Conservation (phyloP, 2,888 invertebrate genomes). For the Volucella inanis region DNA sequence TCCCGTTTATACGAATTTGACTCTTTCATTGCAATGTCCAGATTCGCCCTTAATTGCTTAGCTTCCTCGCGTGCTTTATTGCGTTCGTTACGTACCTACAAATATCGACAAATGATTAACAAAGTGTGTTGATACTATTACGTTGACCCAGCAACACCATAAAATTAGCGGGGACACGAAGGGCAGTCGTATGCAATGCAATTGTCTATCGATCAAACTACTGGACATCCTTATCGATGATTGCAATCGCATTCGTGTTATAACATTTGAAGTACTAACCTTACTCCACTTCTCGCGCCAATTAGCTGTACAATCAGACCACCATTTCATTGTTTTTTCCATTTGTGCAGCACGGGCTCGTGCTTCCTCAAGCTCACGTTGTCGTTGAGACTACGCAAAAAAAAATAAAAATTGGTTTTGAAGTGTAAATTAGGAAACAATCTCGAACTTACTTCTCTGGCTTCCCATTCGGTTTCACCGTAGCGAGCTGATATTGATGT, state of each 20-base stretch:
- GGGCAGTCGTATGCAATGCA: conserved; percentile 13
- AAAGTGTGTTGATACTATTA: conserved; percentile 27
- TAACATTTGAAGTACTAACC: conserved; percentile 81
- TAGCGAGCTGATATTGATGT: conserved; percentile 78
- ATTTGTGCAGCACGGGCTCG: conserved; percentile 97
- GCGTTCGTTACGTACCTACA: conserved; percentile 91
- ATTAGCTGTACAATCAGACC: conserved; percentile 98
- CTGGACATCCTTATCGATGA: conserved; percentile 55
- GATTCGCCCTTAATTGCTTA: conserved; percentile 90
- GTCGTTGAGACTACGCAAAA: conserved; percentile 81
- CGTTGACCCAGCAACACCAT: conserved; percentile 63
- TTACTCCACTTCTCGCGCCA: conserved; percentile 98
- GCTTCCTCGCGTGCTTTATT: conserved; percentile 96
- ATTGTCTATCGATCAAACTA: conserved; percentile 68
- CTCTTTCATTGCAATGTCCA: conserved; percentile 91
- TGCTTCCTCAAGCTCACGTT: conserved; percentile 95
- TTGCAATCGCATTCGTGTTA: conserved; percentile 46
- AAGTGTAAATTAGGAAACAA: too few relatives aligned
- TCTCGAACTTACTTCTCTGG: conserved; percentile 79
- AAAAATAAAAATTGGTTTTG: too few relatives aligned
- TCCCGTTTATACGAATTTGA: conserved; percentile 89
- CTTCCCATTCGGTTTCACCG: conserved; percentile 83
- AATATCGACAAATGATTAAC: conserved; percentile 20
- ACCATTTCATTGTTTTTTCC: conserved; percentile 99
- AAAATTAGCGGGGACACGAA: neutral